These are phyloP conservation scores for Ferdinandea cuprea DNA, from an alignment of 2,888 invertebrate genomes.

Conservation along the genomic window DNA sequence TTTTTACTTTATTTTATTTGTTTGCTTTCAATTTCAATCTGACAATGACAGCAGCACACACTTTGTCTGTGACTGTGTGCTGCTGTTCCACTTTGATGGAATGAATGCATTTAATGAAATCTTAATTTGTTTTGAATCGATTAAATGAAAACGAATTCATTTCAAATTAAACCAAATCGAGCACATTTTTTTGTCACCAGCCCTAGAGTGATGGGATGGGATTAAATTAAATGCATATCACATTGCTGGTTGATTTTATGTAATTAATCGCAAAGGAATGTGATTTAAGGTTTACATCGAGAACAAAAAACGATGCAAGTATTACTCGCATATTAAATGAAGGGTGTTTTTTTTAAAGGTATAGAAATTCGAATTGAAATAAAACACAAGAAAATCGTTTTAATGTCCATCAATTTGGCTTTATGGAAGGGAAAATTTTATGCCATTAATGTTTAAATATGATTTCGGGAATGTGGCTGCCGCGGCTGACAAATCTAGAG, in stretches of 20 bases:
- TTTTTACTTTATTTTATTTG: conserved; percentile 1
- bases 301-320: too few relatives aligned
- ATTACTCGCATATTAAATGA: too few relatives aligned
- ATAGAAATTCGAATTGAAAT: too few relatives aligned
- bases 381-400: too few relatives aligned
- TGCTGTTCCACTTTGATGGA: conserved; percentile 36
- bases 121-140: conserved; percentile 56
- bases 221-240: conserved; percentile 41
- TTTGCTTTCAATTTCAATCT: not conserved
- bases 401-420: too few relatives aligned
- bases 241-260: conserved; percentile 45
- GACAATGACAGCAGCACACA: conserved; percentile 2
- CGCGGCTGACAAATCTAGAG: too few relatives aligned
- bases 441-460: too few relatives aligned
- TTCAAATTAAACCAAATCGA: conserved; percentile 15
- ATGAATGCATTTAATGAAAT: conserved; percentile 54
- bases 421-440: too few relatives aligned
- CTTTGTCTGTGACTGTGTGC: too few relatives aligned
- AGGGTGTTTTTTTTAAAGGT: too few relatives aligned
- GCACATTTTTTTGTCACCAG: not conserved
- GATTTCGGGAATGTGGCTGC: too few relatives aligned
- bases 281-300: conserved; percentile 24
- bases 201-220: conserved; percentile 30
- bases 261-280: conserved; percentile 56
- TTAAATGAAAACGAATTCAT: conserved; percentile 40